These are phyloP conservation scores for Pocillopora damicornis DNA, from an alignment of 64 coral and sea anemone genomes.

Conservation along the genomic window DNA sequence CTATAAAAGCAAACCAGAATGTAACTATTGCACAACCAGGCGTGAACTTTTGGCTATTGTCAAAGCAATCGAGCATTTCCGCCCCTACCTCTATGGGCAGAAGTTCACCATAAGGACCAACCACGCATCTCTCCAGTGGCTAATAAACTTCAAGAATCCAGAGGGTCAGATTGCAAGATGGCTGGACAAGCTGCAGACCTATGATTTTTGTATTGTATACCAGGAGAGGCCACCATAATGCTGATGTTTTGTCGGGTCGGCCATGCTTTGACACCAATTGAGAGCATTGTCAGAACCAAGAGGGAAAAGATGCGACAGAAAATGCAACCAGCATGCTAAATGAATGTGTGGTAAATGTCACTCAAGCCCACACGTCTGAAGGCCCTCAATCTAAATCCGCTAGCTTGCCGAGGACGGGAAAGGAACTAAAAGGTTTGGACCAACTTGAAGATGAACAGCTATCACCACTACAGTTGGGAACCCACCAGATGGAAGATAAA, in stretches of 20 bases:
- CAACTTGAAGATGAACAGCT: not conserved
- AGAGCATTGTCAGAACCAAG: constrained; percentile 18
- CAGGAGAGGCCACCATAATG: constrained; percentile 21
- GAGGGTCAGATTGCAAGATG: constrained; percentile 34
- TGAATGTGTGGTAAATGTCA: not conserved
- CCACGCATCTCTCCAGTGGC: constrained; percentile 24
- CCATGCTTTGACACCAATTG: not conserved
- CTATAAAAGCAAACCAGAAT: constrained; percentile 9
- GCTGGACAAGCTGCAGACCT: constrained; percentile 15
- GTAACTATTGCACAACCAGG: constrained; percentile 31
- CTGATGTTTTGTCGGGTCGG: constrained; percentile 5
- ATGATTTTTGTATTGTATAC: constrained; percentile 23
- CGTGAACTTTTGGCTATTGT: constrained; percentile 41
- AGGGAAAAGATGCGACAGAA: not conserved
- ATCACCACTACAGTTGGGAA: not conserved
- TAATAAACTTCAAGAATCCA: constrained; percentile 27
- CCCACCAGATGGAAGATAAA: not conserved
- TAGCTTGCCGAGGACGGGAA: not conserved
- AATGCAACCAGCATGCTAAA: not conserved
- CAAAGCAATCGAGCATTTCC: constrained; percentile 16
- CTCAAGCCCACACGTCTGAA: not conserved
- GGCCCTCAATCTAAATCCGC: not conserved
- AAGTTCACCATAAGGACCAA: constrained; percentile 5
- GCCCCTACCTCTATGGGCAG: constrained; percentile 40
- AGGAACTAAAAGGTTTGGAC: not conserved